Percentiles rank a stretch among this genome's conserved stretches.
phyloP scores from a whole-genome alignment of 2,113 vertebrate species.

The Eidolon helvum region DNA sequence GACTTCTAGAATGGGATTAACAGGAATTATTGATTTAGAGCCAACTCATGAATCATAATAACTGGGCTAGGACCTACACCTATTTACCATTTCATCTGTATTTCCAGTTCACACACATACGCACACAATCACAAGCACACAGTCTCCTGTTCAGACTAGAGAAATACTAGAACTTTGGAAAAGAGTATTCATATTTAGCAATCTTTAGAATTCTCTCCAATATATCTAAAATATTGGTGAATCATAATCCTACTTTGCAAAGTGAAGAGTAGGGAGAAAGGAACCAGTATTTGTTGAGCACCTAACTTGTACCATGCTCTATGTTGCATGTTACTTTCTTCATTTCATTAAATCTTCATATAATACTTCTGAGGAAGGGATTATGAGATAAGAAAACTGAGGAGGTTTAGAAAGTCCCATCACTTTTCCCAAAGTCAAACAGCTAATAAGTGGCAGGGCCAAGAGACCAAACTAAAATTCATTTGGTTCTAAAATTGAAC shows the following conservation, averaged over 20 bases:
- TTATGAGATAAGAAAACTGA: neutral
- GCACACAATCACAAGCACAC: neutral
- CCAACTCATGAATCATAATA: neutral
- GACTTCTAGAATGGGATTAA: slow-evolving; percentile 1
- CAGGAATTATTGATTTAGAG: neutral
- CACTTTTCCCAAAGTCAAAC: neutral
- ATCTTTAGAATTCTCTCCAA: neutral
- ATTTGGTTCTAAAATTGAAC: slow-evolving; percentile 11
- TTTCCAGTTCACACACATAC: slow-evolving; percentile 9
- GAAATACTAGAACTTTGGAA: neutral
- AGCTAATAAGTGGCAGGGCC: neutral
- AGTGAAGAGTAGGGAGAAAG: neutral
- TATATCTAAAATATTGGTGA: neutral
- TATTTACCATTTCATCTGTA: neutral
- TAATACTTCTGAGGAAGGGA: neutral
- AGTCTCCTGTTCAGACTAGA: neutral
- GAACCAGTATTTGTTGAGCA: neutral
- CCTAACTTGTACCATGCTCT: neutral
- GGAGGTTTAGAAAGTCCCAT: neutral
- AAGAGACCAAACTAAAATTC: neutral
- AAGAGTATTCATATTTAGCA: neutral
- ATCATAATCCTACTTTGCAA: slow-evolving; percentile 12
- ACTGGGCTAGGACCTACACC: neutral
- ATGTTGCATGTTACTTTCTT: neutral
- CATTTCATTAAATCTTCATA: slow-evolving; percentile 20